These are phyloP conservation scores for Siphonodentalium dalli DNA, from an alignment of 2,888 invertebrate genomes.

Conservation along the genomic window DNA sequence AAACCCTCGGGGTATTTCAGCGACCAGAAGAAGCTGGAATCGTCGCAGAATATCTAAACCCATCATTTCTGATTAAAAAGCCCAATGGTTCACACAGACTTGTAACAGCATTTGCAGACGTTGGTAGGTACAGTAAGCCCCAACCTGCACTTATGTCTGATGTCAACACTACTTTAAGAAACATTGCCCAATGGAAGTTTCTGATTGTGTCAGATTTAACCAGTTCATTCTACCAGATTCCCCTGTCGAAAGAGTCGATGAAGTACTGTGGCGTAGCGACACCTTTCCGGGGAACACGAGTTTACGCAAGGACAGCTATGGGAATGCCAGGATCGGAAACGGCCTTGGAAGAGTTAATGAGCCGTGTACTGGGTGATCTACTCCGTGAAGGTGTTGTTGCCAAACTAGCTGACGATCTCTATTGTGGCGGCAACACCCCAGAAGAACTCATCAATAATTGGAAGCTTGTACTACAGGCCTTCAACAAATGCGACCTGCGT, in stretches of 20 bases:
- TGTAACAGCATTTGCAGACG: too few relatives aligned
- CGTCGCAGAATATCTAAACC: too few relatives aligned
- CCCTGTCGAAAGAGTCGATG: conserved; percentile 21
- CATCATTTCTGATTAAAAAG: too few relatives aligned
- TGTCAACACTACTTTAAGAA: too few relatives aligned
- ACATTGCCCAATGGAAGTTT: conserved; percentile 28
- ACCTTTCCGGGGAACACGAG: conserved; percentile 23
- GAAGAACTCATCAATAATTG: conserved; percentile 6
- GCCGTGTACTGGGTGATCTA: conserved; percentile 23
- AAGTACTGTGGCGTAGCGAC: conserved; percentile 32
- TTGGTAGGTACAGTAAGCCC: too few relatives aligned
- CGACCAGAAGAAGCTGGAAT: too few relatives aligned
- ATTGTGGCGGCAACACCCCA: conserved; percentile 15
- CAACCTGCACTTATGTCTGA: too few relatives aligned
- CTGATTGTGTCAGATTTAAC: conserved; percentile 27
- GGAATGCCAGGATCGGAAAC: conserved; percentile 41
- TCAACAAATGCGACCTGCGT: neutral
- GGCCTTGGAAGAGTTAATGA: conserved; percentile 32
- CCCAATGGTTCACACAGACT: too few relatives aligned
- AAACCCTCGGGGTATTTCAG: too few relatives aligned
- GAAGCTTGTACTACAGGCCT: conserved; percentile 7
- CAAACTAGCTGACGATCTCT: conserved; percentile 21
- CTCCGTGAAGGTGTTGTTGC: conserved; percentile 12
- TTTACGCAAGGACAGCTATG: conserved; percentile 32
- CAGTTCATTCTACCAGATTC: conserved; percentile 35